phyloP scores from a whole-genome alignment of 2,888 invertebrate genomes.

The Platycheirus albimanus region DNA sequence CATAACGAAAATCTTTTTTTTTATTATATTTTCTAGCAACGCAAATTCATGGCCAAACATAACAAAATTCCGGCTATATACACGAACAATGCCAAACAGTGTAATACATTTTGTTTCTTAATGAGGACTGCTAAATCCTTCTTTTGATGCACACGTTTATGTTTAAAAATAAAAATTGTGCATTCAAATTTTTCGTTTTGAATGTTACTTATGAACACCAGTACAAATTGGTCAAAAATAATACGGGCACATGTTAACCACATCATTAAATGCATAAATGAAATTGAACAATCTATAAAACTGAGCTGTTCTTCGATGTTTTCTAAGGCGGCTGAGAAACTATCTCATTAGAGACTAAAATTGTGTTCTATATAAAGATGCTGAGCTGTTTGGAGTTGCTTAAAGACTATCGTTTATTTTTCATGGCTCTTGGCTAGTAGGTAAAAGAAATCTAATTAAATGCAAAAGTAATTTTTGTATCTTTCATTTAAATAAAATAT shows the following conservation, averaged over 20 bases:
- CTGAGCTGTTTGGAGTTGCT: conserved; percentile 3
- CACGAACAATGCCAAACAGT: too few relatives aligned
- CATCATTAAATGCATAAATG: conserved; percentile 59
- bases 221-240: conserved; percentile 68
- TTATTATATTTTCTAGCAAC: too few relatives aligned
- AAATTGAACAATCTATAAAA: conserved; percentile 20
- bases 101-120: conserved; percentile 3
- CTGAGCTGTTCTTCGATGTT: conserved; percentile 23
- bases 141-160: conserved; percentile 3
- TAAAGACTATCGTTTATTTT: conserved; percentile 13
- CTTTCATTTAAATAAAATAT: too few relatives aligned
- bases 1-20: too few relatives aligned
- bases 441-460: conserved; percentile 4
- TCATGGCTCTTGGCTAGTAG: not conserved
- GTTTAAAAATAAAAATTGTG: conserved; percentile 41
- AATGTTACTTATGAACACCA: conserved; percentile 48
- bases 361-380: not conserved
- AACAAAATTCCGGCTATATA: not conserved
- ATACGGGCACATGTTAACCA: conserved; percentile 26
- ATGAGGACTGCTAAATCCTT: conserved; percentile 48
- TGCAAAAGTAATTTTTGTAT: not conserved
- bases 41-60: not conserved
- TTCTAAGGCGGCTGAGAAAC: not conserved
- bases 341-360: conserved; percentile 55
- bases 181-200: conserved; percentile 40